These are phyloP conservation scores for Melinaea marsaeus DNA, from an alignment of 2,888 invertebrate species.

Conservation along the genomic window DNA sequence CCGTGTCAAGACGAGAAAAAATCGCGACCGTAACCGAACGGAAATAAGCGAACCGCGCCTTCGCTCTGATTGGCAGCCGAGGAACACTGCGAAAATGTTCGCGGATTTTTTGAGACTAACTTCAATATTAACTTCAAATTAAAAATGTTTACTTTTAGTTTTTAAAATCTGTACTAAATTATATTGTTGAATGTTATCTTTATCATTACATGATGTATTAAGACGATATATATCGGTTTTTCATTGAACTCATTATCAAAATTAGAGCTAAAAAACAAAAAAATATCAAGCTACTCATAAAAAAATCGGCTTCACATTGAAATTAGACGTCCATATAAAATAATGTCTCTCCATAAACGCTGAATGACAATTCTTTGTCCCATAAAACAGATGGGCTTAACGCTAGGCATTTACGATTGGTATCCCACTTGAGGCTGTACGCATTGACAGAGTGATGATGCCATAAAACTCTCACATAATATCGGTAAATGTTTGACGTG, in stretches of 20 bases:
- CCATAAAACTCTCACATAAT: conserved; percentile 64
- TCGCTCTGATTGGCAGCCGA: conserved; percentile 60
- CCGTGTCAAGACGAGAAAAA: conserved; percentile 62
- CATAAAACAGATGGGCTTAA: conserved; percentile 66
- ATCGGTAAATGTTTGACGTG: conserved; percentile 68
- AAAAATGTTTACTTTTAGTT: background rate
- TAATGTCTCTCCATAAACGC: conserved; percentile 47
- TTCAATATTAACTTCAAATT: background rate
- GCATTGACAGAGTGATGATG: conserved; percentile 59
- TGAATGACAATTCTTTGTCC: conserved; percentile 58
- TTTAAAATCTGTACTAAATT: too few species aligned
- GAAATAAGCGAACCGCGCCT: conserved; percentile 58
- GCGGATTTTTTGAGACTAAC: conserved; percentile 25
- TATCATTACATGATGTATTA: too few species aligned
- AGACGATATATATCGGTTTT: too few species aligned
- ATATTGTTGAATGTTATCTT: too few species aligned
- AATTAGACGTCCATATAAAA: conserved; percentile 10
- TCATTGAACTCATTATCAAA: too few species aligned
- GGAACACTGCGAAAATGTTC: conserved; percentile 39
- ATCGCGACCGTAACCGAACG: conserved; percentile 49
- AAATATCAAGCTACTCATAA: background rate
- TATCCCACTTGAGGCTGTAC: conserved; percentile 56
- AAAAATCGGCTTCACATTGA: conserved; percentile 4
- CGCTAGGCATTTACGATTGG: conserved; percentile 67
- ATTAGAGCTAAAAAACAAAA: too few species aligned